A percentile compares a stretch with the other conserved stretches of the same genome.
These are phyloP conservation scores for Cheiracanthium punctorium DNA, from an alignment of 2,888 invertebrate species.

Conservation along the genomic window DNA sequence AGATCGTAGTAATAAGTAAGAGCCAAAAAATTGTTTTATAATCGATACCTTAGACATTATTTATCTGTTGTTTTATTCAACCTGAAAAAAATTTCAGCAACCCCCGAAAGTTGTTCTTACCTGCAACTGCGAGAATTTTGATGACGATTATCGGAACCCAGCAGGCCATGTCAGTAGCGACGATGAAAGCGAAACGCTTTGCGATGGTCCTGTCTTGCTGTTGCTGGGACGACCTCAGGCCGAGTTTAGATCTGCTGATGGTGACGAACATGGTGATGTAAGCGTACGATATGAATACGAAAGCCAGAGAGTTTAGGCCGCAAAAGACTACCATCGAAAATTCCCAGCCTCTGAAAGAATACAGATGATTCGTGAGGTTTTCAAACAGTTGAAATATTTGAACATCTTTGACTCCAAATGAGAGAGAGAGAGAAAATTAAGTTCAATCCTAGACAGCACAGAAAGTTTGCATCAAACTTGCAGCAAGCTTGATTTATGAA, in stretches of 20 bases:
- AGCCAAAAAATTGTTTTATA: too few relatives aligned
- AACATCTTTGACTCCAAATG: too few relatives aligned
- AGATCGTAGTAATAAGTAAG: too few relatives aligned
- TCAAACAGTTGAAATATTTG: too few relatives aligned
- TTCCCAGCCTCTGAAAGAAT: slow-evolving; percentile 78
- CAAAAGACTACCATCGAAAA: slow-evolving; percentile 81
- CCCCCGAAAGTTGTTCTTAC: slow-evolving; percentile 74
- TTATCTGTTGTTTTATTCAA: too few relatives aligned
- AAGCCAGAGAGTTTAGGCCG: slow-evolving; percentile 79
- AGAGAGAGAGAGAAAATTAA: too few relatives aligned
- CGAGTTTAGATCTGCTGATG: slow-evolving; percentile 79
- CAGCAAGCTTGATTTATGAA: too few relatives aligned
- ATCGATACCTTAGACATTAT: too few relatives aligned
- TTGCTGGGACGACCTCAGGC: slow-evolving; percentile 79
- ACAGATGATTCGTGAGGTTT: too few relatives aligned
- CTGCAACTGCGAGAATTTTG: slow-evolving; percentile 79
- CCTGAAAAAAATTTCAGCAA: too few relatives aligned
- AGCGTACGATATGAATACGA: slow-evolving; percentile 80
- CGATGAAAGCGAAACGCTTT: slow-evolving; percentile 80
- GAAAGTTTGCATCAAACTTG: too few relatives aligned
- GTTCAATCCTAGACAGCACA: too few relatives aligned
- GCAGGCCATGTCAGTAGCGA: slow-evolving; percentile 80
- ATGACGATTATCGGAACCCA: slow-evolving; percentile 81
- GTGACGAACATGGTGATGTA: slow-evolving; percentile 80
- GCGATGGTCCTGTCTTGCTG: slow-evolving; percentile 80